Conservation (phyloP, 2,888 invertebrate species). For the Plebejus argus region DNA sequence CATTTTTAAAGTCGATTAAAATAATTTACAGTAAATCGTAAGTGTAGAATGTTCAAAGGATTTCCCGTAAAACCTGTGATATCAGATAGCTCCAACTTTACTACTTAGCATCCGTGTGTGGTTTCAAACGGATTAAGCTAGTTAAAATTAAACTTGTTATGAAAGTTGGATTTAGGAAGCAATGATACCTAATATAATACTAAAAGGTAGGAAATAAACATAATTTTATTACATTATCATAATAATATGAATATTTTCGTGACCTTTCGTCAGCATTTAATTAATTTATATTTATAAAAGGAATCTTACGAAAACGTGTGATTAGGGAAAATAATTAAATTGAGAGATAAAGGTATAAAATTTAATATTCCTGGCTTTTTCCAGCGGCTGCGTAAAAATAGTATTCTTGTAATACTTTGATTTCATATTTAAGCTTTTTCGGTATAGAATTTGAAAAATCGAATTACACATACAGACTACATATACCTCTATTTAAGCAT, state of each 20-base stretch:
- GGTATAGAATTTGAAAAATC: too few relatives aligned
- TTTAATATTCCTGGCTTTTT: too few relatives aligned
- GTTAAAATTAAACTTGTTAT: slow-evolving; percentile 2
- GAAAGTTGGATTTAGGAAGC: slow-evolving; percentile 3
- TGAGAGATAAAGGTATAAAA: too few relatives aligned
- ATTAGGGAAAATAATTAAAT: not conserved
- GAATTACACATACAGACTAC: too few relatives aligned
- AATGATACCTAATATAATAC: not conserved
- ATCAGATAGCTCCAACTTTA: not conserved
- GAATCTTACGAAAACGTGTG: not conserved
- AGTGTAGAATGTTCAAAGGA: not conserved
- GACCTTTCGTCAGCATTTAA: not conserved
- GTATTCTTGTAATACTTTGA: too few relatives aligned
- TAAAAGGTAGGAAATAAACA: too few relatives aligned
- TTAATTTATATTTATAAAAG: not conserved
- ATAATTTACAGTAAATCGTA: not conserved
- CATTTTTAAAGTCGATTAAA: too few relatives aligned
- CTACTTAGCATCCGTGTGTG: not conserved
- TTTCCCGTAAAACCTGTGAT: not conserved
- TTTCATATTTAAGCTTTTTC: too few relatives aligned
- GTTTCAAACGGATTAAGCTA: slow-evolving; percentile 15
- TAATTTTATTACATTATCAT: not conserved
- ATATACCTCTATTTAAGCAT: too few relatives aligned
- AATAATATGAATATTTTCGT: not conserved
- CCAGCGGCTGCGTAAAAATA: too few relatives aligned